These are phyloP conservation scores for Tyto alba DNA, from an alignment of 2,113 vertebrate genomes.

Conservation along the genomic window DNA sequence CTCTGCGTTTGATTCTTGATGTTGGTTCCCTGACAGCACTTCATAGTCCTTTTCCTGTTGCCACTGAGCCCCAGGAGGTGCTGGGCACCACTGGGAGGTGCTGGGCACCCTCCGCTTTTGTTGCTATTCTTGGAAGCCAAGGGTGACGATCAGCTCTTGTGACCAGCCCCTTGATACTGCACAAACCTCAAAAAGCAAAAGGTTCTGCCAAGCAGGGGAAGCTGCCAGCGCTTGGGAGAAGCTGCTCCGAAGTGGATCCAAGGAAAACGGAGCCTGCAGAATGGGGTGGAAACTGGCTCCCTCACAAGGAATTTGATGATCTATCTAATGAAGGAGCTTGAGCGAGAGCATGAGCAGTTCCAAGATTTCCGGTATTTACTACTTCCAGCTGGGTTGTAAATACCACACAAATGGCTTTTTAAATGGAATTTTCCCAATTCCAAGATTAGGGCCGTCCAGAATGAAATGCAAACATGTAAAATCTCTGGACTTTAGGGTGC, in stretches of 20 bases:
- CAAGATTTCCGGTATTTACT: slow-evolving; percentile 59
- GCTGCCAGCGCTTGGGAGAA: not conserved
- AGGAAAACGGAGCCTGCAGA: slow-evolving; percentile 48
- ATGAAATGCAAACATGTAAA: not conserved
- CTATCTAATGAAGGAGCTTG: slow-evolving; percentile 38
- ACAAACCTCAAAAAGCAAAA: not conserved
- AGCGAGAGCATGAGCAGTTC: slow-evolving; percentile 5
- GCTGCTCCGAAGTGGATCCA: not conserved
- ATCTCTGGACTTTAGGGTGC: not conserved
- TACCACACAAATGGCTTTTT: slow-evolving; percentile 51
- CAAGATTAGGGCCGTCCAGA: not conserved
- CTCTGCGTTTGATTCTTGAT: not conserved
- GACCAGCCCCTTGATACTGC: not conserved
- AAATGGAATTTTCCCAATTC: slow-evolving; percentile 41
- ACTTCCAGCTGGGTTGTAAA: slow-evolving; percentile 59
- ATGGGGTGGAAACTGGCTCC: slow-evolving; percentile 52
- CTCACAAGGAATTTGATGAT: slow-evolving; percentile 53
- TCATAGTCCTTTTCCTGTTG: not conserved
- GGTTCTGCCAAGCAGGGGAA: not conserved
- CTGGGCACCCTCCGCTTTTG: not conserved
- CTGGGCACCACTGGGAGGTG: not conserved
- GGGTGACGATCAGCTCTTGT: not conserved
- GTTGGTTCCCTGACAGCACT: not conserved
- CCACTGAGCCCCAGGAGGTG: not conserved
- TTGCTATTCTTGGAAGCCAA: not conserved